Conservation (phyloP, 2,797 vertebrate species). For the Chromobotia macracanthus region DNA sequence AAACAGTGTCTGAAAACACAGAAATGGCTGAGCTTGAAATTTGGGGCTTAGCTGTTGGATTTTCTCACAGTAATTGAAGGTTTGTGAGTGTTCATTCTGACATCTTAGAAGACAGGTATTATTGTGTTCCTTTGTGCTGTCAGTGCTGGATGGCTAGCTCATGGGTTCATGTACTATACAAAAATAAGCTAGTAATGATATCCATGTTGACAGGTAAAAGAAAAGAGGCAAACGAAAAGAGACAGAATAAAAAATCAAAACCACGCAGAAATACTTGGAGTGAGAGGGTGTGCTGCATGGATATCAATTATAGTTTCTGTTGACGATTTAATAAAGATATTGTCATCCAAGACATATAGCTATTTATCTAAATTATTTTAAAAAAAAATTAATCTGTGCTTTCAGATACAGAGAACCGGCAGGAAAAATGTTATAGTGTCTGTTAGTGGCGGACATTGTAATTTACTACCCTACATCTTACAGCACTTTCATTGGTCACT, state of each 20-base stretch:
- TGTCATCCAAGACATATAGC: neutral
- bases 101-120: constrained; percentile 30
- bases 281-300: neutral
- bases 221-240: neutral
- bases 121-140: constrained; percentile 1
- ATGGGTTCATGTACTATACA: constrained; percentile 6
- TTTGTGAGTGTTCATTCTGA: constrained; percentile 26
- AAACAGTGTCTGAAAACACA: constrained; percentile 7
- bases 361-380: neutral
- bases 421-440: no score
- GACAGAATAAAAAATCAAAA: neutral
- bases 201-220: neutral
- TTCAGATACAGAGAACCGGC: neutral
- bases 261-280: neutral
- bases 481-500: no score
- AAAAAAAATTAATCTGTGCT: neutral
- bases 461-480: no score
- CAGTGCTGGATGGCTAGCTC: neutral
- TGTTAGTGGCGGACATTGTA: no score
- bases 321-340: neutral
- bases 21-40: constrained; percentile 7
- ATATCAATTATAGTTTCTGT: neutral
- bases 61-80: constrained; percentile 19
- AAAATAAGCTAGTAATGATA: neutral
- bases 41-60: constrained; percentile 1